Conservation (phyloP, 92 coral and sea anemone genomes). For the Parazoanthus darwini region DNA sequence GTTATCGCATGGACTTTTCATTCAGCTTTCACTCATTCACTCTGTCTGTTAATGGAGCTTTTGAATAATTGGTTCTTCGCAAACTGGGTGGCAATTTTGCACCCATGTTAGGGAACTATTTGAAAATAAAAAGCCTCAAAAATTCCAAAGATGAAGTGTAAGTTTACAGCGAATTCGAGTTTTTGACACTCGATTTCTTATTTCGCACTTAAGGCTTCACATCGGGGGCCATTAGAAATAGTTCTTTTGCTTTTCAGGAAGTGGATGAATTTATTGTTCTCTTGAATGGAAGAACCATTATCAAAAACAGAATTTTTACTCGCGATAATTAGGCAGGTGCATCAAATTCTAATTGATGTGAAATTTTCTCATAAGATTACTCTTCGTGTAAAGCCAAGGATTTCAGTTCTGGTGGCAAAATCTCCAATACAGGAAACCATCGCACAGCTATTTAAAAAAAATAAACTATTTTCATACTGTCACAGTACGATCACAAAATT, state of each 20-base stretch:
- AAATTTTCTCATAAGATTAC: constrained; percentile 58
- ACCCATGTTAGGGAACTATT: constrained; percentile 15
- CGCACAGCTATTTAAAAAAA: background rate
- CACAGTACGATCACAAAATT: background rate
- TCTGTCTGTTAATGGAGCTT: constrained; percentile 5
- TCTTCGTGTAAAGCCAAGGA: constrained; percentile 4
- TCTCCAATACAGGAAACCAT: background rate
- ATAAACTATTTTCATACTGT: background rate
- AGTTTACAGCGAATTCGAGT: background rate
- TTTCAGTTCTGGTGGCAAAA: background rate
- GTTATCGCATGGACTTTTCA: constrained; percentile 17
- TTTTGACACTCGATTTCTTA: background rate
- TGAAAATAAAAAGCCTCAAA: constrained; percentile 25
- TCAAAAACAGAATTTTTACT: constrained; percentile 48
- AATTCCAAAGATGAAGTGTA: background rate
- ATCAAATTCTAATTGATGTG: constrained; percentile 49
- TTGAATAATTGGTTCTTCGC: background rate
- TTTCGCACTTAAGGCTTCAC: constrained; percentile 22
- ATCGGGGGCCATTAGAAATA: constrained; percentile 32
- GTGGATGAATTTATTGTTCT: constrained; percentile 47
- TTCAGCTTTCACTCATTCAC: constrained; percentile 29
- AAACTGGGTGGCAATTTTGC: background rate
- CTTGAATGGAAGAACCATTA: constrained; percentile 51
- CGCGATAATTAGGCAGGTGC: constrained; percentile 67
- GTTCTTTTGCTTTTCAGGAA: constrained; percentile 64